Base-by-base conservation (phyloP, 2,113 vertebrate genomes). In the Brachyhypopomus occidentalis region DNA sequence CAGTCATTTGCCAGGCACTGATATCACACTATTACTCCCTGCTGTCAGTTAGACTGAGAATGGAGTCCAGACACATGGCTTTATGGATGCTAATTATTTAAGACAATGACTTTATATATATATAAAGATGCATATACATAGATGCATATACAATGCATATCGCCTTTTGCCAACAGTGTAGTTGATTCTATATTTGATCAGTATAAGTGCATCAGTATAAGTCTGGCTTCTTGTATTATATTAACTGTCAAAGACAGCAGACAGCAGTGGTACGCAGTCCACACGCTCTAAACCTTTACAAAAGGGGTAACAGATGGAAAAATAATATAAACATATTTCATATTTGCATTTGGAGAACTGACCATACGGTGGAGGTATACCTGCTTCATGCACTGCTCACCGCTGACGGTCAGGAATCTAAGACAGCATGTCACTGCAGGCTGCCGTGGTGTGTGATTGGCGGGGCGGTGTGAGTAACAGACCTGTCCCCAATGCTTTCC, bases 1-100 rank as follows among this genome's bases (percentile, higher is more conserved):
- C 22, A 82, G 77, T 63, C 72, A 52, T 84, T 83, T 23, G 52
- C 60, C 75, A 81, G 80, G 81, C 78, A 86, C 79, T 86, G 77
- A 89, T 81, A 84, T 71, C 30, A 77, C 75, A 78, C 82, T 62
- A 82, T 89, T 88, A 75, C 41, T 80, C 56, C 11, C 41, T 52
- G 41, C 45, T 71, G 71, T 72, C 59, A 82, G 23, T 11, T 22
- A 23, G 79, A 79, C 81, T 64, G 76, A 79, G 80, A 71, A 71
- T 52, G 34, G 84, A 88, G 72, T 66, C 84, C 72, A 71, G 9
- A 77, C 34, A 55, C 30, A 27, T 38, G 64, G 22, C 59, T 78
- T 69, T 63, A 78, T 66, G 52, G 48, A 78, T 60, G 66, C 71
- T 25, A 56, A 76, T 62, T 64, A 48, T n/a, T n/a, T 69, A 38